A percentile compares a stretch with the other conserved stretches of the same genome.
Conservation (phyloP, 2,888 invertebrate species). For the Steinernema scapterisci region DNA sequence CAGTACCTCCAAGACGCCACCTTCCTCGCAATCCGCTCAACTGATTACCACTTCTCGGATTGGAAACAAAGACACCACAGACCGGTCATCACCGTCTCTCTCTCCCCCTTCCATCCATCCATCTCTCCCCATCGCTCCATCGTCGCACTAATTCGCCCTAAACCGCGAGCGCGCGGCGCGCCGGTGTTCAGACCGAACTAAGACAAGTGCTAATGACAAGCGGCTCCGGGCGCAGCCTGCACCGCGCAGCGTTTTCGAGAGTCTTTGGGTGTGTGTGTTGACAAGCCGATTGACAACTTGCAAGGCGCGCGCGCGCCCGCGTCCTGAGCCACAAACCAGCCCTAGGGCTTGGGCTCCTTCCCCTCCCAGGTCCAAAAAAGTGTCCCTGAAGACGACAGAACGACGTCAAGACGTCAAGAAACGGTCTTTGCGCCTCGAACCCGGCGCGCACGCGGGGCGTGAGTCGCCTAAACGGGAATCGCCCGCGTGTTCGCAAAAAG, state of each 20-base stretch:
- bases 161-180: neutral
- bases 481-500: neutral
- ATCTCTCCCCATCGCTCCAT: neutral
- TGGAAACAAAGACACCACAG: constrained; percentile 8
- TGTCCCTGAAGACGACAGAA: neutral
- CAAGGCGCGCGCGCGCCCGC: too few relatives aligned
- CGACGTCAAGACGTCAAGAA: neutral
- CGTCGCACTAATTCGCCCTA: neutral
- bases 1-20: too few relatives aligned
- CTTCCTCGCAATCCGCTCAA: neutral
- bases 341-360: too few relatives aligned
- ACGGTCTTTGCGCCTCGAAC: too few relatives aligned
- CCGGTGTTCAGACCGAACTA: neutral
- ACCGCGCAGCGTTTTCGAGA: neutral
- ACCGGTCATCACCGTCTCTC: neutral
- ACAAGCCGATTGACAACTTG: constrained; percentile 17
- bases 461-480: neutral
- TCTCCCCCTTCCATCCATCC: too few relatives aligned
- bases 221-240: neutral
- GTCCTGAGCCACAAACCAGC: too few relatives aligned
- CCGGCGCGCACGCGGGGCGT: too few relatives aligned
- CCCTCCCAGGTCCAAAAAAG: neutral
- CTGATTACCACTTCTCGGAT: neutral
- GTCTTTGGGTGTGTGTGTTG: too few relatives aligned
- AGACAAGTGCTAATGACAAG: constrained; percentile 1